Evolutionary conservation across 1,140 invertebrate species (phyloP).

Genomic region (Caerostris extrusa): DNA sequence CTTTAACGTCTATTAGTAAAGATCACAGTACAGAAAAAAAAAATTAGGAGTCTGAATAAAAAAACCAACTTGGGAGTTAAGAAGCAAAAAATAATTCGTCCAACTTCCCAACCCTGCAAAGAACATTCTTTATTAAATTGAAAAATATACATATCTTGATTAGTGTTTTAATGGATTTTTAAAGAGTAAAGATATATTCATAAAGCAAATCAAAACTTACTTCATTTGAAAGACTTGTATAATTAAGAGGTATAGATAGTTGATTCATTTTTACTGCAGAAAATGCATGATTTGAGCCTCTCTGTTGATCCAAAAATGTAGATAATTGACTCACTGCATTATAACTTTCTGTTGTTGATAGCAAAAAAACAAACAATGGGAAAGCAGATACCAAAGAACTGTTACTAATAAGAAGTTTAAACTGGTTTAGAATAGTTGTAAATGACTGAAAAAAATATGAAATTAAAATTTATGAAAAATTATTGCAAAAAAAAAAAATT

Average conservation of each 20-base stretch:
- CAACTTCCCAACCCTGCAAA: no score
- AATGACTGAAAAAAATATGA: constrained; percentile 24
- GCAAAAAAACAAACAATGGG: constrained; percentile 27
- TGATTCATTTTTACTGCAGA: constrained; percentile 32
- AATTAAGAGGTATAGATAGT: background rate
- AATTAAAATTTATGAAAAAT: no score
- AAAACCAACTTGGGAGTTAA: no score
- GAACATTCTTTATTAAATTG: no score
- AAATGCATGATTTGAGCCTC: background rate
- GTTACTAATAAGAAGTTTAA: background rate
- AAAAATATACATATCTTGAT: no score
- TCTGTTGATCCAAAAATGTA: background rate
- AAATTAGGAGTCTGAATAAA: no score
- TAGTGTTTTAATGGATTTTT: no score
- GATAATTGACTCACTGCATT: constrained; percentile 5
- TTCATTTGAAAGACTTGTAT: background rate
- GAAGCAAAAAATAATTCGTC: no score
- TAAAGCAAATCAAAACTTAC: background rate
- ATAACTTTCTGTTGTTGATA: constrained; percentile 15
- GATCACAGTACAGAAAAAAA: no score
- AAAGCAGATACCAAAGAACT: background rate
- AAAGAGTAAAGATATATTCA: no score
- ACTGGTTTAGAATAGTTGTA: background rate
- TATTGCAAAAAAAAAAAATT: no score
- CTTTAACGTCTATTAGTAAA: no score